Evolutionary conservation across 2,113 vertebrate species (phyloP).

Genomic region (Rhineura floridana): DNA sequence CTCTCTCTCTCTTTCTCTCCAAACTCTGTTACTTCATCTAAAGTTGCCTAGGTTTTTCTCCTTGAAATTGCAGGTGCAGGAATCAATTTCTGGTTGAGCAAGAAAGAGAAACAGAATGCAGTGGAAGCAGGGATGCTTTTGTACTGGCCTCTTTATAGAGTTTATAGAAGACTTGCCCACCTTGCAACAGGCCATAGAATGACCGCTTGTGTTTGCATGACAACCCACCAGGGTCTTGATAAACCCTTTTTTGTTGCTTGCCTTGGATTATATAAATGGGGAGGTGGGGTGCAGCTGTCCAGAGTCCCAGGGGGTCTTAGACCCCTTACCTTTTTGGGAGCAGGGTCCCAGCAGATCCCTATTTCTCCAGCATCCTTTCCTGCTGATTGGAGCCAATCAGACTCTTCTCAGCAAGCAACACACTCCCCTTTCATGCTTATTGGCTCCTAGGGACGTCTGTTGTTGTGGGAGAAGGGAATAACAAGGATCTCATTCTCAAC

Average conservation of each 20-base stretch:
- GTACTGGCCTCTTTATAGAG: background rate
- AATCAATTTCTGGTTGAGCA: conserved; percentile 38
- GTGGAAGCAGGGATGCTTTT: background rate
- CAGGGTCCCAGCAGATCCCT: too few species aligned
- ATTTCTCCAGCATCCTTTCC: too few species aligned
- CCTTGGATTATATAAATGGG: background rate
- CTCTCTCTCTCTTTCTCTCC: conserved; percentile 52
- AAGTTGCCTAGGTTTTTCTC: conserved; percentile 37
- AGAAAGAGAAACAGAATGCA: background rate
- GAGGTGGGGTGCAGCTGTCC: too few species aligned
- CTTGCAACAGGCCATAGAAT: background rate
- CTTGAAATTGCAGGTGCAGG: conserved; percentile 52
- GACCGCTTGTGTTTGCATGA: background rate
- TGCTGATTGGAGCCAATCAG: too few species aligned
- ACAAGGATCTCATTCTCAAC: too few species aligned
- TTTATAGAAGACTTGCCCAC: too few species aligned
- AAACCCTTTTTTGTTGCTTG: background rate
- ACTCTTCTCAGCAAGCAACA: too few species aligned
- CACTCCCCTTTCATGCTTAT: too few species aligned
- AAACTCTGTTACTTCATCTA: conserved; percentile 27
- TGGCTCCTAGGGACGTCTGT: too few species aligned
- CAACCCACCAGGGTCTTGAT: background rate
- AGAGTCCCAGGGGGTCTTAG: too few species aligned
- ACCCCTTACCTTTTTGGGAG: too few species aligned
- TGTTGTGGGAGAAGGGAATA: too few species aligned